phyloP scores from a whole-genome alignment of 2,113 vertebrate species.

The Tachuris rubrigastra region DNA sequence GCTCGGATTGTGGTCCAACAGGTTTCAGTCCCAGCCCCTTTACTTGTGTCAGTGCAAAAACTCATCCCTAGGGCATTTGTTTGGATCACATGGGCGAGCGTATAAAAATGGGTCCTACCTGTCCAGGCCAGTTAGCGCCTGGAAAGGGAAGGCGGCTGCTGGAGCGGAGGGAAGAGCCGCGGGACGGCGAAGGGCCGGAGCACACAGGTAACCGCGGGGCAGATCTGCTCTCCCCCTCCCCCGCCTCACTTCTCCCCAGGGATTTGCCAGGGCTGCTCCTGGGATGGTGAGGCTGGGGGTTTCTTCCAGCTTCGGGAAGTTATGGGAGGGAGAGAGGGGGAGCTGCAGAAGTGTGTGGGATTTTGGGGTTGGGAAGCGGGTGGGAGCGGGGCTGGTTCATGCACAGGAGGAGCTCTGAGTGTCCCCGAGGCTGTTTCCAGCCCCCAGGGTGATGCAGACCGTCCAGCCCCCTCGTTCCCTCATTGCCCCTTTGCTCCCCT shows the following conservation, averaged over 20 bases:
- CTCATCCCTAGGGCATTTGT: constrained; percentile 68
- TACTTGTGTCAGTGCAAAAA: constrained; percentile 38
- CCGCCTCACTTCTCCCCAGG: rapidly evolving
- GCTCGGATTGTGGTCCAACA: constrained; percentile 51
- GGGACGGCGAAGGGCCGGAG: neutral
- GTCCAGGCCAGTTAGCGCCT: neutral
- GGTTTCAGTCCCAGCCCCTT: constrained; percentile 58
- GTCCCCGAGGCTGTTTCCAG: rapidly evolving
- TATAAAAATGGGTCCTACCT: constrained; percentile 58
- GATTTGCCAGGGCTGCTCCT: rapidly evolving
- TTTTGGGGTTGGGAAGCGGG: neutral
- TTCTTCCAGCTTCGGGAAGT: rapidly evolving
- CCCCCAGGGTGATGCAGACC: neutral
- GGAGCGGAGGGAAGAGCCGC: neutral
- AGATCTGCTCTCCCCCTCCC: no score
- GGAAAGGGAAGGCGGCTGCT: neutral
- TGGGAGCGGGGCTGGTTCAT: rapidly evolving
- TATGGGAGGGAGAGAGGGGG: rapidly evolving
- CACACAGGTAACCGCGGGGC: neutral
- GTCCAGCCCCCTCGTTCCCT: neutral
- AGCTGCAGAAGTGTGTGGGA: no score
- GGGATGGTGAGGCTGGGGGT: rapidly evolving
- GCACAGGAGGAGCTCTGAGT: rapidly evolving
- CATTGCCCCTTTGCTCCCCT: neutral
- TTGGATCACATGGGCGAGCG: constrained; percentile 56